Evolutionary conservation across 2,797 vertebrate genomes (phyloP).

Genomic region (Microctenopoma stevenorrisi): DNA sequence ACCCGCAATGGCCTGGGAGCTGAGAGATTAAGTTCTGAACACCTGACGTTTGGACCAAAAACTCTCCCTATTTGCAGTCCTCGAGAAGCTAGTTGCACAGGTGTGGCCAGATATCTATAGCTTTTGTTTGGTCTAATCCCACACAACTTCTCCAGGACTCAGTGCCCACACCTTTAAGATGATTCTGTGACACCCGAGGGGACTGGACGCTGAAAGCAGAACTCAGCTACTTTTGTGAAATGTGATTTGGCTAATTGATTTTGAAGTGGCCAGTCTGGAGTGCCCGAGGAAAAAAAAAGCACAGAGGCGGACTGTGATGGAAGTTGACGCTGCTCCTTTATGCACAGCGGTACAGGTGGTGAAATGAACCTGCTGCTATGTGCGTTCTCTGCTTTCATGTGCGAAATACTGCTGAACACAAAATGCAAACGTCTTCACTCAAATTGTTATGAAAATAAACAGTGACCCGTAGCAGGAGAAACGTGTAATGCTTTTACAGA

Average conservation of each 20-base stretch:
- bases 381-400: constrained; percentile 36
- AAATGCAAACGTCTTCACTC: constrained; percentile 48
- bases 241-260: constrained; percentile 88
- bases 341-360: constrained; percentile 44
- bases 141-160: constrained; percentile 66
- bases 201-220: constrained; percentile 73
- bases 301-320: constrained; percentile 43
- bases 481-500: constrained; percentile 66
- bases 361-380: constrained; percentile 48
- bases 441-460: constrained; percentile 67
- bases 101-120: constrained; percentile 78
- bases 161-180: constrained; percentile 70
- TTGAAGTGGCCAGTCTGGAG: constrained; percentile 79
- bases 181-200: constrained; percentile 79
- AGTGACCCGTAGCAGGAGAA: constrained; percentile 47
- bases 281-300: constrained; percentile 42
- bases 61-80: constrained; percentile 69
- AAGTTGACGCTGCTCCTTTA: constrained; percentile 40
- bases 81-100: constrained; percentile 78
- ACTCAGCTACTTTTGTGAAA: constrained; percentile 82
- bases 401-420: constrained; percentile 34
- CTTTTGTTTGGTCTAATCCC: constrained; percentile 86
- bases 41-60: constrained; percentile 78
- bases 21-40: constrained; percentile 83
- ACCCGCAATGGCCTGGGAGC: constrained; percentile 72